phyloP scores from a whole-genome alignment of 2,113 vertebrate species.

The Todiramphus chloris region DNA sequence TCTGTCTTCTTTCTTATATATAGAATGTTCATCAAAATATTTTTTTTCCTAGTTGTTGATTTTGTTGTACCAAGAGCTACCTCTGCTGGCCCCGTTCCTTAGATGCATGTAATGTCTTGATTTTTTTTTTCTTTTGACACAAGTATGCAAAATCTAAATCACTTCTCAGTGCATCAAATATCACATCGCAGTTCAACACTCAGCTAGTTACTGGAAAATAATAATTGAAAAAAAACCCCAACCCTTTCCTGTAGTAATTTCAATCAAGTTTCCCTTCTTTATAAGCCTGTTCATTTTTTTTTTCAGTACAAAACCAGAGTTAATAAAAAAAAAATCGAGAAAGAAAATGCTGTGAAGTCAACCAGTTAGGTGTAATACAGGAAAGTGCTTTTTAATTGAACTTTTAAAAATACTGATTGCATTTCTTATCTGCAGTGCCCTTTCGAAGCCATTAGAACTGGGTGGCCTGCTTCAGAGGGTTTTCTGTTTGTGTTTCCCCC shows the following conservation, averaged over 20 bases:
- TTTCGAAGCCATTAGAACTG: neutral
- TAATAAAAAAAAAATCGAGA: neutral
- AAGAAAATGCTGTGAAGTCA: neutral
- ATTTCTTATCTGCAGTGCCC: neutral
- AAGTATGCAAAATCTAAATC: neutral
- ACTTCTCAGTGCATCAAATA: neutral
- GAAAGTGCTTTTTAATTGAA: neutral
- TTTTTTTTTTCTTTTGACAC: neutral
- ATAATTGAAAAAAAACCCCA: neutral
- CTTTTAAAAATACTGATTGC: neutral
- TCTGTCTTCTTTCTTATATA: neutral
- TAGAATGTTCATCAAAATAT: neutral
- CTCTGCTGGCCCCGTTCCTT: slow-evolving; percentile 25
- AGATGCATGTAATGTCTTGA: neutral
- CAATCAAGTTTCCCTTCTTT: neutral
- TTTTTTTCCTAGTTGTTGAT: neutral
- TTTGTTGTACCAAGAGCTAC: slow-evolving; percentile 25
- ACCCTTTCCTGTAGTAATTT: neutral
- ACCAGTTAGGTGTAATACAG: neutral
- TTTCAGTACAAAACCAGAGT: neutral
- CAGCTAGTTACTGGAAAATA: neutral
- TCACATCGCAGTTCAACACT: neutral
- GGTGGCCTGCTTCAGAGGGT: neutral
- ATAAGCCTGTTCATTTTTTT: neutral
- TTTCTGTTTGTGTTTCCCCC: neutral